Conservation (phyloP, 1,140 invertebrate species). For the Batillaria attramentaria region DNA sequence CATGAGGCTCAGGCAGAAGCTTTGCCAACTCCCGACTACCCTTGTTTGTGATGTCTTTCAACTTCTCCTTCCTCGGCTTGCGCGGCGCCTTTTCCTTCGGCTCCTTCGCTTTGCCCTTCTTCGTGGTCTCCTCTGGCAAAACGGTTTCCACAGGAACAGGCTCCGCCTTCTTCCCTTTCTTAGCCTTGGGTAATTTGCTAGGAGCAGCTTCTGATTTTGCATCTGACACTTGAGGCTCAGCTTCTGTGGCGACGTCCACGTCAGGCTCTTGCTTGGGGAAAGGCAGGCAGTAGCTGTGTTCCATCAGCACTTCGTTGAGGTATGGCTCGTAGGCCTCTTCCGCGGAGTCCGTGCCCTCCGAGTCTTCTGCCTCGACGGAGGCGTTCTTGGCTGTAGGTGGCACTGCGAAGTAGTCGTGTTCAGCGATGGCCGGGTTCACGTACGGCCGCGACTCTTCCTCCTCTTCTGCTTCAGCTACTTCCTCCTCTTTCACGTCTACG, state of each 20-base stretch:
- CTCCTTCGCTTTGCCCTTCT: constrained; percentile 43
- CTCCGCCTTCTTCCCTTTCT: constrained; percentile 33
- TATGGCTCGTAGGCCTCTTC: constrained; percentile 56
- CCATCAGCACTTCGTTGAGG: constrained; percentile 59
- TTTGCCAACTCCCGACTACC: constrained; percentile 63
- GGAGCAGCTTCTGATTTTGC: neutral
- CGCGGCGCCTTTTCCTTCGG: constrained; percentile 29
- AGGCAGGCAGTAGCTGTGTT: constrained; percentile 68
- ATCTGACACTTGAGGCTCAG: neutral
- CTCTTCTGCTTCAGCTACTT: neutral
- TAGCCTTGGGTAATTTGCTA: neutral
- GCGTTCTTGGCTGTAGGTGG: constrained; percentile 29
- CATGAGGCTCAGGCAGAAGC: constrained; percentile 54
- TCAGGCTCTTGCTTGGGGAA: constrained; percentile 29
- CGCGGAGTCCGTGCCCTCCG: constrained; percentile 57
- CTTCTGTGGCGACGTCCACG: neutral
- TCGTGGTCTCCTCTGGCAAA: neutral
- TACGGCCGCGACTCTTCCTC: constrained; percentile 46
- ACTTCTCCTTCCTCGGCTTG: constrained; percentile 39
- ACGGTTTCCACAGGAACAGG: neutral
- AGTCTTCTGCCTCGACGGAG: constrained; percentile 36
- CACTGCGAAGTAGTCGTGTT: constrained; percentile 65
- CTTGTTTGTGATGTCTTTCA: constrained; percentile 62
- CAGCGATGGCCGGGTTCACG: constrained; percentile 50
- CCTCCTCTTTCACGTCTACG: neutral